These are phyloP conservation scores for Paelopatides confundens DNA, from an alignment of 53 echinoderm and acorn worm genomes.

Conservation along the genomic window DNA sequence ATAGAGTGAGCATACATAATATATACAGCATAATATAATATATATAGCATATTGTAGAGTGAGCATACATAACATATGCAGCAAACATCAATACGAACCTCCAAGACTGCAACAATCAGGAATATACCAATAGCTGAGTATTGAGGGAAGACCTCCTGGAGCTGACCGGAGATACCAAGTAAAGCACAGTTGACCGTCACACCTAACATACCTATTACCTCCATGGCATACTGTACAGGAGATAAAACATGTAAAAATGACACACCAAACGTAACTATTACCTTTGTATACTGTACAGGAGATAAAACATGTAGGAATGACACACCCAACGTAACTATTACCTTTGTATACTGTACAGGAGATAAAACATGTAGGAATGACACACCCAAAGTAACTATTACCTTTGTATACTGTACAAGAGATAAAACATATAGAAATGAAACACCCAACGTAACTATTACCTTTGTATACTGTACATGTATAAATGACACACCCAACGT, in stretches of 20 bases:
- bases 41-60: no score
- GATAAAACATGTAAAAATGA: neutral
- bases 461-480: no score
- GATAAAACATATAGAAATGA: neutral
- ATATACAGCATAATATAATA: no score
- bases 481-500: no score
- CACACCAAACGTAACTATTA: constrained; percentile 90
- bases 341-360: constrained; percentile 76
- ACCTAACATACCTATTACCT: constrained; percentile 90
- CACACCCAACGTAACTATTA: constrained; percentile 90
- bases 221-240: constrained; percentile 80
- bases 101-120: constrained; percentile 71
- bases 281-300: constrained; percentile 76
- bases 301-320: neutral
- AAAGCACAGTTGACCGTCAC: constrained; percentile 95
- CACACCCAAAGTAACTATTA: constrained; percentile 90
- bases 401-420: constrained; percentile 76
- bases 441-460: no score
- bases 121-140: constrained; percentile 71
- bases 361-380: neutral
- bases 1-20: no score
- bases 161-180: constrained; percentile 85
- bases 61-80: no score
- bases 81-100: constrained; percentile 63
- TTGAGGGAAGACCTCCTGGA: constrained; percentile 79